Conservation (phyloP, 2,113 vertebrate species). For the Chloroceryle aenea region DNA sequence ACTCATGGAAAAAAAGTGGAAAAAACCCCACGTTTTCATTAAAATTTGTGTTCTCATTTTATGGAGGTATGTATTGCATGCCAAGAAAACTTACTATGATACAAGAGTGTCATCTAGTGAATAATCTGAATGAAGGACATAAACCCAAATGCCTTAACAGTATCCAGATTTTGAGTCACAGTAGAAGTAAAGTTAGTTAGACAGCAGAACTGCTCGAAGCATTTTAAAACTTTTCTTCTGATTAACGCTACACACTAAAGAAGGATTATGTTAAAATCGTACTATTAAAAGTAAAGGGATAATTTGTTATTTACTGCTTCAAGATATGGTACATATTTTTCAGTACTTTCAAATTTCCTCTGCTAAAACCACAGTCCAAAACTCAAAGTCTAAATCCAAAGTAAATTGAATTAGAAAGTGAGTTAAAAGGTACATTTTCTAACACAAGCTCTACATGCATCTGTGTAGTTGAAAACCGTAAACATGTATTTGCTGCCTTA, state of each 20-base stretch:
- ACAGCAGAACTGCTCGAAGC: background rate
- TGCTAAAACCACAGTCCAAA: background rate
- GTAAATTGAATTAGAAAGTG: background rate
- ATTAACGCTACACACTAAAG: background rate
- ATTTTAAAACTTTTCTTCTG: background rate
- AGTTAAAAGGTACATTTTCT: background rate
- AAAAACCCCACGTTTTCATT: background rate
- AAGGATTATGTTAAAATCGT: background rate
- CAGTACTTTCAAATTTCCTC: background rate
- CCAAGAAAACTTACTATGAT: background rate
- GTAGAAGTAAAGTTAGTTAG: background rate
- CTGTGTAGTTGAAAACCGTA: background rate
- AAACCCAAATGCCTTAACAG: background rate
- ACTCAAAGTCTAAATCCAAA: background rate
- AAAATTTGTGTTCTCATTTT: background rate
- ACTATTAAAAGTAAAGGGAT: background rate
- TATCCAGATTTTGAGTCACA: background rate
- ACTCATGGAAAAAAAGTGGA: background rate
- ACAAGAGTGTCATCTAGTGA: slow-evolving; percentile 77
- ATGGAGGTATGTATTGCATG: background rate
- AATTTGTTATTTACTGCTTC: background rate
- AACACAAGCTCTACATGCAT: background rate
- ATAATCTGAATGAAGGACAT: background rate
- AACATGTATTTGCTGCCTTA: background rate
- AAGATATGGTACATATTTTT: background rate